These are phyloP conservation scores for Nemapogon koenigi DNA, from an alignment of 2,888 invertebrate species.

Conservation along the genomic window DNA sequence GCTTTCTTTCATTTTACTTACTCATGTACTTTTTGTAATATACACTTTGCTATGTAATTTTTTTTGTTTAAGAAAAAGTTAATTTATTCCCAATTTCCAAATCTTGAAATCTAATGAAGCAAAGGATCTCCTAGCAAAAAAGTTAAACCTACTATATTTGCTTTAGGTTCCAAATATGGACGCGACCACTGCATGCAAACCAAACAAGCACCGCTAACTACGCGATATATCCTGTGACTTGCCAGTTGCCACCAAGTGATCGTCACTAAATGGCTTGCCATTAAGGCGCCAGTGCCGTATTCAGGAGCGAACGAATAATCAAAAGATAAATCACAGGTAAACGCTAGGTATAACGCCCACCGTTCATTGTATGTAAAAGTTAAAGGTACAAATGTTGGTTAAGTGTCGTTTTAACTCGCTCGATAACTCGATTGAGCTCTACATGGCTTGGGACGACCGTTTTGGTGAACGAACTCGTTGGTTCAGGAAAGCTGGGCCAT, in stretches of 20 bases:
- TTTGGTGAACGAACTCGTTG: constrained; percentile 31
- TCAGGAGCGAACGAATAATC: constrained; percentile 28
- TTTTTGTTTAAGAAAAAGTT: no score
- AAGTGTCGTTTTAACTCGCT: constrained; percentile 24
- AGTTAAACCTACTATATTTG: no score
- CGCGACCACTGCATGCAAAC: no score
- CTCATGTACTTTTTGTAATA: no score
- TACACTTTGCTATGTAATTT: no score
- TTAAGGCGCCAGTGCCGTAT: constrained; percentile 21
- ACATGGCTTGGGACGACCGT: constrained; percentile 44
- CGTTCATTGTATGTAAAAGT: constrained; percentile 51
- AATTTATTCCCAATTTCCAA: no score
- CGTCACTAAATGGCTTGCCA: constrained; percentile 28
- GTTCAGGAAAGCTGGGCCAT: constrained; percentile 14
- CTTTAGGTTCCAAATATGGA: no score
- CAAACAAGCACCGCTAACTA: constrained; percentile 36
- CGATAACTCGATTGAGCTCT: constrained; percentile 25
- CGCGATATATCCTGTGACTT: constrained; percentile 16
- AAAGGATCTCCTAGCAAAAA: no score
- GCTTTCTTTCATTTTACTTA: no score
- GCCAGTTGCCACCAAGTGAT: constrained; percentile 28
- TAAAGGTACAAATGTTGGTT: constrained; percentile 24
- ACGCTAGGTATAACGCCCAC: constrained; percentile 31
- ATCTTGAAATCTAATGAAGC: no score
- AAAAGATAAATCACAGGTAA: constrained; percentile 28